Evolutionary conservation across 1,140 invertebrate species (phyloP), one percentile per base, ranked within the genome.

Genomic region (Sycobia sp.): DNA sequence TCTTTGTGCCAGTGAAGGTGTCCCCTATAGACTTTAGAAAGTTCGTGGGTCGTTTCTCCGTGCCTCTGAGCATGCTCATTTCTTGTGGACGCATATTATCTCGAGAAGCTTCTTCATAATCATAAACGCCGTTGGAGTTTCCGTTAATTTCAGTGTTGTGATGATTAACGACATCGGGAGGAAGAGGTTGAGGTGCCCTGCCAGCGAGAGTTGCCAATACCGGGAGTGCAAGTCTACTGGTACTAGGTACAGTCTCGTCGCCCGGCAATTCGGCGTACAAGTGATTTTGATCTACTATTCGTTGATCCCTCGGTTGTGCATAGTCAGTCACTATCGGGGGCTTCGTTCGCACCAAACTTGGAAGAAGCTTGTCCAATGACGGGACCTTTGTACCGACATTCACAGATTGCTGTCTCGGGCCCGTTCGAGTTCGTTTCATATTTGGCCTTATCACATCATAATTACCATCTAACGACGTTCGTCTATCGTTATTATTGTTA

Each of bases 371-470:
- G 47, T 89, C 87, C 10, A 88, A 75, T 0, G 87, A 88, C 2
- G 88, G 87, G 0, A 83, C 82, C 59, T 83, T 79, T 2, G 87
- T 89, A 0, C 86, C 87, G 0, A 88, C 81, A 62, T 82, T 88
- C 5, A 86, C 77, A 68, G 83, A 84, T 36, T 78, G 71, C n/a
- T 54, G 39, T 49, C 80, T 84, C 7, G 78, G 73, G 43, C 75
- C 77, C 4, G 77, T 76, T 32, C 78, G 73, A 10, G 77, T 67
- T 3, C 74, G 78, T 55, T 69, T 79, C 7, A 75, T 68, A 49
- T 82, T 83, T 20, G 83, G 80, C 62, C 78, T 79, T 54, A 86
- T 85, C 38, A 88, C 71, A 65, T 90, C 88, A 64, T 90, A 90
- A 73, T 89, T 87, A 22, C 82, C 80, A 49, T 82, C 73, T 22